Evolutionary conservation across 2,888 invertebrate species (phyloP), one percentile per base, ranked within the genome.

Genomic region (Hypercompe scribonia): DNA sequence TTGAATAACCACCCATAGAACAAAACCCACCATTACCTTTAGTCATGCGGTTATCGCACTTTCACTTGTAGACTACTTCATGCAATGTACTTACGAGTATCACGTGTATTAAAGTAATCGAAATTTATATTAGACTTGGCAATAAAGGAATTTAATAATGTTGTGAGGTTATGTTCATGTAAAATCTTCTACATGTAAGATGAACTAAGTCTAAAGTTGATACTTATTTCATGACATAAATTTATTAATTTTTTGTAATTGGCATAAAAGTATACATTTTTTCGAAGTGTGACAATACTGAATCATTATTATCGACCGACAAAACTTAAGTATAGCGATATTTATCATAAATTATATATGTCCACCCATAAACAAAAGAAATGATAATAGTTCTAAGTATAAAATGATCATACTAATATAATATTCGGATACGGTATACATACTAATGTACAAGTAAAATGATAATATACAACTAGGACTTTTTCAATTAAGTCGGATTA

Each of bases 31-130:
- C 75, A 81, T 82, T 80, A 81, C 77, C 76, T 46, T 72, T 42
- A 70, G 63, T 46, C 73, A 81, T 82, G 75, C 78, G 83, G 86
- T 87, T 89, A 89, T 89, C 86, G 86, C 84, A 84, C 86, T 88
- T 88, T 87, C 84, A 86, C 87, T 82, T 74, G 24, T 65, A 76
- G 80, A 78, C 79, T 76, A 74, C 78, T 79, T 83, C 88, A 87
- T 86, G 87, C 88, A 84, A 89, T 80, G 79, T 80, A 81, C 66
- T 86, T 85, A n/a, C n/a, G n/a, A n/a, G n/a, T n/a, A 78, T 78
- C 77, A 82, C 79, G 77, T 82, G 83, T 72, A 81, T 84, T 84
- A 78, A 83, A 82, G 79, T 85, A 81, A 75, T 33, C 66, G 65
- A 71, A 72, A 78, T 76, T 83, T 78, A 76, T 77, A 76, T 77